Conservation (phyloP, 2,113 vertebrate species). For the Gadus chalcogrammus region DNA sequence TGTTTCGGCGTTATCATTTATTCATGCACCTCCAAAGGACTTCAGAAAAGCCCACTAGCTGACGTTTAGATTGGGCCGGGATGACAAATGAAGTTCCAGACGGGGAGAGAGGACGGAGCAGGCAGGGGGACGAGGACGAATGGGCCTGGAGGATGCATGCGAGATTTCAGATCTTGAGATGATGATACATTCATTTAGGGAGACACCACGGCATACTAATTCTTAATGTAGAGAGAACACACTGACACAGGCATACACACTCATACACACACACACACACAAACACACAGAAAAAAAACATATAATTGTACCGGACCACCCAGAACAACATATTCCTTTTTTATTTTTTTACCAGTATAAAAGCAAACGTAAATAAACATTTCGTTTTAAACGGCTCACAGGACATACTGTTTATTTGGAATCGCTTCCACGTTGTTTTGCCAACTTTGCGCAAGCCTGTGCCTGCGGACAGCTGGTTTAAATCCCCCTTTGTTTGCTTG, state of each 20-base stretch:
- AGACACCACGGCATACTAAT: conserved; percentile 38
- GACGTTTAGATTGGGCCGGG: conserved; percentile 28
- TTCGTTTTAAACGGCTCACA: too few relatives aligned
- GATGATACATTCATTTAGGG: conserved; percentile 44
- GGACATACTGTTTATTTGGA: too few relatives aligned
- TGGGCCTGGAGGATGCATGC: conserved; percentile 15
- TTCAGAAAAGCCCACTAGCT: conserved; percentile 17
- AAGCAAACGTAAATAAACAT: too few relatives aligned
- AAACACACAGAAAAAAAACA: conserved; percentile 32
- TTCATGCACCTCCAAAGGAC: background rate
- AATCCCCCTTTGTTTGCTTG: too few relatives aligned
- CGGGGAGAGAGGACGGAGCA: too few relatives aligned
- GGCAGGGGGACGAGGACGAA: conserved; percentile 1
- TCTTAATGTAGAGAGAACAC: conserved; percentile 36
- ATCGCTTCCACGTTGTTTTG: too few relatives aligned
- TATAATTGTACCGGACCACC: conserved; percentile 15
- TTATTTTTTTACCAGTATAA: too few relatives aligned
- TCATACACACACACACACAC: conserved; percentile 23
- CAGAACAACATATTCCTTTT: too few relatives aligned
- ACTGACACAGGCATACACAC: conserved; percentile 24
- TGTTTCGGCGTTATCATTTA: too few relatives aligned
- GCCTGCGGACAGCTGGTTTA: too few relatives aligned
- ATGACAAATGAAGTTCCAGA: conserved; percentile 8
- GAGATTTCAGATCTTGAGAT: conserved; percentile 42
- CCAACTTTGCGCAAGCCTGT: too few relatives aligned